Evolutionary conservation across 2,888 invertebrate species (phyloP).

Genomic region (Pomacea canaliculata): DNA sequence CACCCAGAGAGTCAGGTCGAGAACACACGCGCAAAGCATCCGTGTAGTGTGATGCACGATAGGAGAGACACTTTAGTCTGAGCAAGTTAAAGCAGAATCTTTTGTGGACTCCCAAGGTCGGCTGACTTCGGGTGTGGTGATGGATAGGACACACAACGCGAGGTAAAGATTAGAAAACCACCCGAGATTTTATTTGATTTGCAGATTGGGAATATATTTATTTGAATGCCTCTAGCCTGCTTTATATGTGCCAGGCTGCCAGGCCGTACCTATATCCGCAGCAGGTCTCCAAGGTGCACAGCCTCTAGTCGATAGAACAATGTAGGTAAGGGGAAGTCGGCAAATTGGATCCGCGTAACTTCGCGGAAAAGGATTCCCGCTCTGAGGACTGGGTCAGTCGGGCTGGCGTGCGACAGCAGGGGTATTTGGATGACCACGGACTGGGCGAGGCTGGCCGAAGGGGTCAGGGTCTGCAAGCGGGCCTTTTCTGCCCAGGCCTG

Average conservation of each 20-base stretch:
- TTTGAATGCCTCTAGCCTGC: too few species aligned
- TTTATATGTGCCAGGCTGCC: constrained; percentile 53
- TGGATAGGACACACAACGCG: too few species aligned
- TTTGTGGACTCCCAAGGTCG: too few species aligned
- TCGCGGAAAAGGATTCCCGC: constrained; percentile 81
- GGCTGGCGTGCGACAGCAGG: constrained; percentile 74
- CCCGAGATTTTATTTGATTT: too few species aligned
- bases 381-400: constrained; percentile 77
- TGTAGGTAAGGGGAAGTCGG: constrained; percentile 48
- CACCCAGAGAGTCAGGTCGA: too few species aligned
- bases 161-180: too few species aligned
- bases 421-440: constrained; percentile 62
- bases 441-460: constrained; percentile 50
- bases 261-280: constrained; percentile 81
- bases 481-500: background rate
- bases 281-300: constrained; percentile 82
- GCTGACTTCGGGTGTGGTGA: too few species aligned
- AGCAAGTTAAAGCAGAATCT: too few species aligned
- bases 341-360: constrained; percentile 76
- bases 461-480: background rate
- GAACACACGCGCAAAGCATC: too few species aligned
- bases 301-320: constrained; percentile 68
- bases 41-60: too few species aligned
- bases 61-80: too few species aligned
- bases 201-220: too few species aligned